phyloP scores from a whole-genome alignment of 2,113 vertebrate genomes.

The Paratilapia polleni region DNA sequence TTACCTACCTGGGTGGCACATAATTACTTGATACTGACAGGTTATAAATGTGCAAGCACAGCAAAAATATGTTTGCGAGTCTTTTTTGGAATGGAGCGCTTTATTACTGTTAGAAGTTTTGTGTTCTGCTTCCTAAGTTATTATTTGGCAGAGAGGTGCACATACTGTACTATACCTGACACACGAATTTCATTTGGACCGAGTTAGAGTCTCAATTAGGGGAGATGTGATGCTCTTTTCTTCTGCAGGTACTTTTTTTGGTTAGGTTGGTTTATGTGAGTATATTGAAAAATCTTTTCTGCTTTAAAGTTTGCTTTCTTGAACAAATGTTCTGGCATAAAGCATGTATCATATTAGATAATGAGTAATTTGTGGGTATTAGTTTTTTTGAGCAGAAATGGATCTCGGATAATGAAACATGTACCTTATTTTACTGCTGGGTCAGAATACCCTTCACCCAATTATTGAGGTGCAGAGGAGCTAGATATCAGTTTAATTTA shows the following conservation, averaged over 20 bases:
- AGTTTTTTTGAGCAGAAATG: constrained; percentile 8
- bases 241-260: not conserved
- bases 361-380: not conserved
- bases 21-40: constrained; percentile 39
- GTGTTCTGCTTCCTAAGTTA: constrained; percentile 24
- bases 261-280: not conserved
- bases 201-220: constrained; percentile 23
- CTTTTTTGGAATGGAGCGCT: not conserved
- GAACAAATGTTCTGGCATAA: constrained; percentile 3
- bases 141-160: constrained; percentile 16
- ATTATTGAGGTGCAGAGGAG: not conserved
- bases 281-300: not conserved
- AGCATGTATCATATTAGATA: constrained; percentile 7
- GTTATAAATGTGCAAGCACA: constrained; percentile 33
- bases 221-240: constrained; percentile 12
- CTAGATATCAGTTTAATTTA: not conserved
- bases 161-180: constrained; percentile 34
- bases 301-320: not conserved
- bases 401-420: constrained; percentile 11
- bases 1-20: constrained; percentile 13
- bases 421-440: not conserved
- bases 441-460: not conserved
- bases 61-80: constrained; percentile 24
- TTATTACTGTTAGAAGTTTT: constrained; percentile 28
- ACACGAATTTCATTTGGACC: constrained; percentile 15